Base-by-base conservation (phyloP, 1,140 invertebrate genomes). In the Drosophila erecta region DNA sequence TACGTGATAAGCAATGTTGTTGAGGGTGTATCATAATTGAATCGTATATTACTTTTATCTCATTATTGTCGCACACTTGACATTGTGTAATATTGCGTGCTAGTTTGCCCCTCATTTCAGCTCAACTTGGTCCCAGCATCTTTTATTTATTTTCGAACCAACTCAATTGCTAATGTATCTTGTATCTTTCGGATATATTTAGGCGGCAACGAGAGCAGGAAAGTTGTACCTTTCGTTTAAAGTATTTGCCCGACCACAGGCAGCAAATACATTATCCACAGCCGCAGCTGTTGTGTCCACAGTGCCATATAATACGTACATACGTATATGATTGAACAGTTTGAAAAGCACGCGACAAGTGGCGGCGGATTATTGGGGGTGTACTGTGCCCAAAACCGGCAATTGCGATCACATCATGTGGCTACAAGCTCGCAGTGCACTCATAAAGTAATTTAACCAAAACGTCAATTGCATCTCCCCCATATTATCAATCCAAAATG, bases 341-440 rank as follows among this genome's bases (percentile, higher is more conserved):
- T 72, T 72, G 20, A 59, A 41, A 70, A 70, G 41, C 67, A 70
- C 67, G 50, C 66, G 50, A 69, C 66, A 69, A 69, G 66, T 70
- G 49, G 38, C 71, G 37, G 44, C 53, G 35, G 35, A 57, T 75
- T 64, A 75, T 74, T 22, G 22, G 27, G 11, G 8, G 27, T 22
- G 27, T 3, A 17, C 14, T 35, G 49, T 15, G 33, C 12, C 38
- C 37, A 2, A 38, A 15, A 27, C 17, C 44, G 41, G 38, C 67
- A 73, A 61, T 72, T 72, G 56, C 8, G 33, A 53, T 46, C 62
- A 24, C 14, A 24, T 49, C 35, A 56, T 33, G 44, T 22, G 24
- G 1, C 44, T 11, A 17, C 12, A 17, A 17, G 20, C n/a, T 47
- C 17, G 43, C 56, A 40, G 53, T 22, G 22, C 55, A 67, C 62